These are phyloP conservation scores for Okapia johnstoni DNA, from an alignment of 2,113 vertebrate genomes.

Conservation along the genomic window DNA sequence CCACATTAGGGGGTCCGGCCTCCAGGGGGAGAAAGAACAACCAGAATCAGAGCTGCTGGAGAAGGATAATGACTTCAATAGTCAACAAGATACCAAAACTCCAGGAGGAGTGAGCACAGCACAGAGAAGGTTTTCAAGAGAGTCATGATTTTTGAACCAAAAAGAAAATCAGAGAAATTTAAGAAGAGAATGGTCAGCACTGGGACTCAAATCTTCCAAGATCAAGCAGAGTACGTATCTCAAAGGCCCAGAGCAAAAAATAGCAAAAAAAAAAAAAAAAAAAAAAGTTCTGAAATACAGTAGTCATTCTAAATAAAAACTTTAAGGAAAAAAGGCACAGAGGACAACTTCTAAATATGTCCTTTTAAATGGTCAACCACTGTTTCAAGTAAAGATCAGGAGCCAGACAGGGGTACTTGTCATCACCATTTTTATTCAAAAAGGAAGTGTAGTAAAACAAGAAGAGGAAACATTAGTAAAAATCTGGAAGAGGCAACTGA, in stretches of 20 bases:
- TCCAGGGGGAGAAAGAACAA: background rate
- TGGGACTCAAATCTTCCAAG: background rate
- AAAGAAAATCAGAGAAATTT: background rate
- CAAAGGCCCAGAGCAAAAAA: background rate
- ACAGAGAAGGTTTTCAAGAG: background rate
- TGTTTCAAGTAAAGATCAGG: background rate
- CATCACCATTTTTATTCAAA: background rate
- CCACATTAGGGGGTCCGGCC: accelerated
- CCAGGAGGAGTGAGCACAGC: background rate
- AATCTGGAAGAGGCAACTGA: background rate
- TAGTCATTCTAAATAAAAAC: background rate
- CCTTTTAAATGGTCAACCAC: background rate
- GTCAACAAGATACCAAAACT: background rate
- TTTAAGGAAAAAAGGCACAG: background rate
- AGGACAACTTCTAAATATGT: background rate
- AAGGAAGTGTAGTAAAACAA: background rate
- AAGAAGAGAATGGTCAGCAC: background rate
- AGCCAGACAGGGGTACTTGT: background rate
- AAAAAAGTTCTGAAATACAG: background rate
- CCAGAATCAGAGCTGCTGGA: background rate
- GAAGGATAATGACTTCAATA: background rate
- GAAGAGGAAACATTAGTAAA: background rate
- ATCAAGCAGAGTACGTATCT: background rate
- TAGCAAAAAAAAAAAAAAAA: background rate
- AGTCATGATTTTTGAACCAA: background rate